Base-by-base conservation (phyloP, 1,140 invertebrate species). In the Calephelis nemesis region DNA sequence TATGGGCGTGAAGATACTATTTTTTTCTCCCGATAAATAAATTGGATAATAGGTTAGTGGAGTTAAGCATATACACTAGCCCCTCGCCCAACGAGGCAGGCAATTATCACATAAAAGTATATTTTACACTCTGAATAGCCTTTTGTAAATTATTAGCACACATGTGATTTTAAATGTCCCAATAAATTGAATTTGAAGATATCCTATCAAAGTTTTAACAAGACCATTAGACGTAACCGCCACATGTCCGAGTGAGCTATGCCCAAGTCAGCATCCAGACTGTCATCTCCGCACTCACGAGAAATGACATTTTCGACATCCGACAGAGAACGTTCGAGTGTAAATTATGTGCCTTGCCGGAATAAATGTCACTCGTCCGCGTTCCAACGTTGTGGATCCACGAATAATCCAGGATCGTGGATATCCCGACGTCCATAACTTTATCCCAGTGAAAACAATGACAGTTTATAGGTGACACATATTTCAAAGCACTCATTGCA, bases 341-440 rank as follows among this genome's bases (percentile, higher is more conserved):
- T 49, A 64, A 49, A 49, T 64, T 49, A 64, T 64, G 47, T 47
- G 48, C 42, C 63, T 47, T 11, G 13, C 63, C 47, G 63, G 48
- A 64, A 64, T 64, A 64, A 64, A 49, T 49, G 63, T 64, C 63
- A 39, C 63, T 64, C 47, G 62, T 48, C 47, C 63, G 63, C 63
- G 63, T 13, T 40, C 48, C 47, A 47, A 47, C 65, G 50, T 19
- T 40, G 10, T 47, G 52, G 65, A 47, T 45, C 40, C n/a, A 42
- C 42, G 45, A 48, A 50, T 47, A 68, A 68, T 62, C 52, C 52
- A 30, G 52, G 52, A 15, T 58, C 52, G 13, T 19, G 58, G 60
- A 68, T 68, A 15, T 13, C 30, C 64, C 42, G 15, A 15, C 9
- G n/a, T 47, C 40, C 39, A 45, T 67, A 40, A 30, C 30, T 49